Base-by-base conservation (phyloP, 2,113 vertebrate species). In the Platysternon megacephalum region DNA sequence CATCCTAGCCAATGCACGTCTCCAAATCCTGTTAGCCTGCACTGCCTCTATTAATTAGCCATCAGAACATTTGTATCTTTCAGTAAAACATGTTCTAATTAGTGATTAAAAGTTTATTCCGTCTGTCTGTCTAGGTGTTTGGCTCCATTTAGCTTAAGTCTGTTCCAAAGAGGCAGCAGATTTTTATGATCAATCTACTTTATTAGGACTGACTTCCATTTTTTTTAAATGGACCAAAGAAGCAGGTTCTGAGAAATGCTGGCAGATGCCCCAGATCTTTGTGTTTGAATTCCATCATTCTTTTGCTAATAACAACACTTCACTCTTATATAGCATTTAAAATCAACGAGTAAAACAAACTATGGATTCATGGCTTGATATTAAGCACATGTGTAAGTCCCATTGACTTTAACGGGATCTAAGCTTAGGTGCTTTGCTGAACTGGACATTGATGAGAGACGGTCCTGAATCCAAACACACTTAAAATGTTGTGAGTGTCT, bases 1-100 rank as follows among this genome's bases (percentile, higher is more conserved):
- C 86, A 29, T 61, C 28, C 3, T 82, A 10, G 22, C 35, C 11
- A 5, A 0, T 8, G 53, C 51, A 22, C 0, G 0, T 5, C 72
- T 17, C 3, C 8, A 17, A 85, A 35, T 26, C 42, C 14, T 1
- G 28, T 84, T 82, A 61, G n/a, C 55, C n/a, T 65, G 56, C 0
- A 3, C 11, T 29, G 35, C 52, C 19, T 51, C 26, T 8, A 10
- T 1, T 51, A 17, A 35, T 2, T 6, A 79, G 56, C 79, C 44
- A 0, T 13, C 8, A 79, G 88, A 80, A 49, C 0, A 2, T 16
- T 28, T 46, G 46, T 88, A 6, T 1, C 42, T 1, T 13, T 4
- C 51, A 7, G 21, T 26, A 39, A 24, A 10, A 4, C 0, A 0
- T 16, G 5, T 46, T 78, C 26, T 78, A 78, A 72, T 46, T 44